Evolutionary conservation across 2,797 vertebrate genomes (phyloP).

Genomic region (Lagothrix lagotricha): DNA sequence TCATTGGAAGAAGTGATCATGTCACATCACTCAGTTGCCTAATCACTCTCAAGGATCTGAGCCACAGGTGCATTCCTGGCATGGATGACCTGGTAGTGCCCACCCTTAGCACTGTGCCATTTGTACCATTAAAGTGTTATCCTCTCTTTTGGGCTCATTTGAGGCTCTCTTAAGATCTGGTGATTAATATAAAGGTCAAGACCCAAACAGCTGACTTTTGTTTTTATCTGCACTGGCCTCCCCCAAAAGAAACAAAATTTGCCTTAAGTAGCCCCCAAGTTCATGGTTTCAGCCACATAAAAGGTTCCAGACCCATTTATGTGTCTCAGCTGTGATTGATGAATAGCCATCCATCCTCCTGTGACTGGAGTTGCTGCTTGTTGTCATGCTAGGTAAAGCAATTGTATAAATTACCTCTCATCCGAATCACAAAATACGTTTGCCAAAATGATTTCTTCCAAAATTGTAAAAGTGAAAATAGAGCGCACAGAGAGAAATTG

Average conservation of each 20-base stretch:
- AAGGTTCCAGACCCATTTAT: conserved; percentile 9
- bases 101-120: not conserved
- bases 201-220: conserved; percentile 20
- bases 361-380: conserved; percentile 18
- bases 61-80: not conserved
- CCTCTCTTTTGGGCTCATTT: not conserved
- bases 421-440: conserved; percentile 39
- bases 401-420: conserved; percentile 56
- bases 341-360: conserved; percentile 45
- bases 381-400: conserved; percentile 60
- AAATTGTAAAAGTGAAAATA: conserved; percentile 65
- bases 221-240: not conserved
- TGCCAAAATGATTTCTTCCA: conserved; percentile 71
- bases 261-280: not conserved
- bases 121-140: not conserved
- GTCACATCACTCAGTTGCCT: not conserved
- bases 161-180: conserved; percentile 8
- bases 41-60: not conserved
- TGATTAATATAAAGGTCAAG: conserved; percentile 26
- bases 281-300: not conserved
- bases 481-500: conserved; percentile 67
- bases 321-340: conserved; percentile 29
- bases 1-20: not conserved
- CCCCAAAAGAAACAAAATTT: conserved; percentile 31
- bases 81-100: not conserved